Base-by-base conservation (phyloP, 2,113 vertebrate species). In the Nesospiza acunhae region DNA sequence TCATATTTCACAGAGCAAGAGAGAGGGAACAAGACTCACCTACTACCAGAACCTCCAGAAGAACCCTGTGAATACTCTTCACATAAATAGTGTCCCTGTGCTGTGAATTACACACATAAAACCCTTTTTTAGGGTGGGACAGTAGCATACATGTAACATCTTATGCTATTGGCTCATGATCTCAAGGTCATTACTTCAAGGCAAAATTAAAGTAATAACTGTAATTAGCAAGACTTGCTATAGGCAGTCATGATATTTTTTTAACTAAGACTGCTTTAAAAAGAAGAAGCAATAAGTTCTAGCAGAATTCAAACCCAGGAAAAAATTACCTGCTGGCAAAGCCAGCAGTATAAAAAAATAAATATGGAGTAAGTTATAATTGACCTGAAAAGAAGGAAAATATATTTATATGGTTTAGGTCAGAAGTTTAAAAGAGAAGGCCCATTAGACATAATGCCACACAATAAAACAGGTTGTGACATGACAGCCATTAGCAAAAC, bases 401-500 rank as follows among this genome's bases (percentile, higher is more conserved):
- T 60, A 66, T 66, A 90, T 84, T 95, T 63, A 80, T 67, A 82
- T 1, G 0, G 50, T 87, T 92, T 94, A 82, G 53, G 72, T 87
- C 73, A 87, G 39, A 78, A 89, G 68, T 87, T 92, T 89, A 84
- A 95, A 92, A 59, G 63, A 78, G 89, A 96, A 87, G 35, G n/a
- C 27, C 87, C 50, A 67, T 77, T 86, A 90, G 75, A 52, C 53
- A 84, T 49, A 94, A 91, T 17, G 76, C 30, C 50, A 76, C 35
- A 62, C 79, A 91, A 90, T 91, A 92, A 95, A 96, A 75, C 37
- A 90, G 67, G 24, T n/a, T 90, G 39, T 93, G 94, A 89, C 68
- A 70, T 68, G 87, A 94, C 73, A 95, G 66, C 46, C 83, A 94
- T 96, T 95, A 95, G 78, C 84, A 93, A 94, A 92, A 89, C 62